Evolutionary conservation across 2,113 vertebrate genomes (phyloP).

Genomic region (Paraplagusia blochii): DNA sequence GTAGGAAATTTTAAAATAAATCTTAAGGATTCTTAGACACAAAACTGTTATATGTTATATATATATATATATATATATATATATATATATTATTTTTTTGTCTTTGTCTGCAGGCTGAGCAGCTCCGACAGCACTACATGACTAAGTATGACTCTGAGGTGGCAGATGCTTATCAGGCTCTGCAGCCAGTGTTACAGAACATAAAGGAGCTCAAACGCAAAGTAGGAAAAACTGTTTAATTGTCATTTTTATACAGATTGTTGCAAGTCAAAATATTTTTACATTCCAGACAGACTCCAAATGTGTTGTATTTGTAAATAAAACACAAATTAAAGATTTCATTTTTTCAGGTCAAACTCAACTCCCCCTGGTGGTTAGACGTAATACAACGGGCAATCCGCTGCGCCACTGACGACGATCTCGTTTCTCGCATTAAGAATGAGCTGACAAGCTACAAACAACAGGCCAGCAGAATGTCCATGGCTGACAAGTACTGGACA

Average conservation of each 20-base stretch:
- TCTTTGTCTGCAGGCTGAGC: conserved; percentile 78
- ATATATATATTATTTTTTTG: no score
- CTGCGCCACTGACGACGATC: conserved; percentile 86
- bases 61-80: no score
- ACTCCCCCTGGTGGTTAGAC: conserved; percentile 95
- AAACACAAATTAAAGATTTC: not conserved
- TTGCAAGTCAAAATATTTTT: no score
- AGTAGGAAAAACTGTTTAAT: conserved; percentile 72
- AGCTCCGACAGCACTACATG: conserved; percentile 96
- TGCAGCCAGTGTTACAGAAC: conserved; percentile 88
- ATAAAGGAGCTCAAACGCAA: conserved; percentile 90
- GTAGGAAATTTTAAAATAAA: conserved; percentile 57
- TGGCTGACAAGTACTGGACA: conserved; percentile 90
- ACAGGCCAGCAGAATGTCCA: conserved; percentile 85
- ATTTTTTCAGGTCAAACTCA: conserved; percentile 68
- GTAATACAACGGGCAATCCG: conserved; percentile 86
- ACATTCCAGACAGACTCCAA: no score
- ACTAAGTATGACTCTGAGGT: conserved; percentile 95
- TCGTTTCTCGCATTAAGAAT: conserved; percentile 89
- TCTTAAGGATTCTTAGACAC: not conserved
- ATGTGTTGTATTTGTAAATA: no score
- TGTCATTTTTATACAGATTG: not conserved
- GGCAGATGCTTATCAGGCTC: conserved; percentile 86
- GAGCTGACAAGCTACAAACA: conserved; percentile 96
- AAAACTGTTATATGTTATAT: not conserved